Conservation (phyloP, 1,140 invertebrate genomes). For the Lasioglossum albipes region DNA sequence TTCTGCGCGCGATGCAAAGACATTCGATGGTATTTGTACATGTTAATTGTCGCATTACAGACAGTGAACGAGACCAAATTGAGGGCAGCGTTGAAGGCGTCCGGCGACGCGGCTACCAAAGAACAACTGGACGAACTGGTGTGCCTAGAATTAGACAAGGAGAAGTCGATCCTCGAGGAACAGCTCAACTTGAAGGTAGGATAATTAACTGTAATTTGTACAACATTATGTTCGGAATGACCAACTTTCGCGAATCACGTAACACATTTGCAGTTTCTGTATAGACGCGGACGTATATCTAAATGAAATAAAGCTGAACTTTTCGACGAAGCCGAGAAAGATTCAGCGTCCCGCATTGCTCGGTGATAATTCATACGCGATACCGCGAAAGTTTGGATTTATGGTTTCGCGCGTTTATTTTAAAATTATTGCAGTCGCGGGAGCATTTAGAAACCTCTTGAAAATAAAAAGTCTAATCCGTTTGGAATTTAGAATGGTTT, state of each 20-base stretch:
- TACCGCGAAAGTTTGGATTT: conserved; percentile 15
- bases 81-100: conserved; percentile 82
- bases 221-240: background rate
- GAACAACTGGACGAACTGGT: conserved; percentile 73
- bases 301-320: conserved; percentile 18
- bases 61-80: conserved; percentile 83
- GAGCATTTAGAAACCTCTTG: background rate
- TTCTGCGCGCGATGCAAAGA: background rate
- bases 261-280: background rate
- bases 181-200: conserved; percentile 72
- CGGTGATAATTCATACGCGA: background rate
- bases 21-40: background rate
- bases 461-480: background rate
- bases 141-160: conserved; percentile 67
- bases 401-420: background rate
- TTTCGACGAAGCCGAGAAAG: background rate
- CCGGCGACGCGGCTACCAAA: conserved; percentile 75
- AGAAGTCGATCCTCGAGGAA: conserved; percentile 70
- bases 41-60: conserved; percentile 75
- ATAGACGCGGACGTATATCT: background rate
- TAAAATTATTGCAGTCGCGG: background rate
- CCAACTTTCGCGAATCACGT: background rate
- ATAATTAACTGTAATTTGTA: background rate
- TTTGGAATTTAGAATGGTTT: too few species aligned
- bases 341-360: background rate